These are phyloP conservation scores for Eupithecia exiguata DNA, from an alignment of 2,888 invertebrate species.

Conservation along the genomic window DNA sequence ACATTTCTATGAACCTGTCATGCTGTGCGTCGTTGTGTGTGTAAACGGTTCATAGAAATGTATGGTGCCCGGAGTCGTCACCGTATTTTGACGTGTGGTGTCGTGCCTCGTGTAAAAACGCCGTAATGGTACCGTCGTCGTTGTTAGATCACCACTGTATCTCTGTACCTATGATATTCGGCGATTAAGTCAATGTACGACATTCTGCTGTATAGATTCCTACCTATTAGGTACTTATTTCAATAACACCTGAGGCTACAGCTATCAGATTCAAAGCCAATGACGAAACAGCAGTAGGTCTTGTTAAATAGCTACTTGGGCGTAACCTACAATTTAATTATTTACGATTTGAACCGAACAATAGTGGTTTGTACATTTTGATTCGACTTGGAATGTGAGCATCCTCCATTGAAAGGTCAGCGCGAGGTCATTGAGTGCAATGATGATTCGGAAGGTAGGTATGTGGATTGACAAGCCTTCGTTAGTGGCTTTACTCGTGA, in stretches of 20 bases:
- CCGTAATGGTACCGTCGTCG: too few species aligned
- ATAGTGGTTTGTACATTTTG: slow-evolving; percentile 64
- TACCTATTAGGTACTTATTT: background rate
- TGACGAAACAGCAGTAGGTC: slow-evolving; percentile 33
- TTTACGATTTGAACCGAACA: slow-evolving; percentile 52
- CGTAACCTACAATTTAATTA: slow-evolving; percentile 44
- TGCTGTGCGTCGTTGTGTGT: too few species aligned
- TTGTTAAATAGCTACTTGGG: slow-evolving; percentile 44
- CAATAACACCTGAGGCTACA: background rate
- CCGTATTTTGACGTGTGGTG: too few species aligned
- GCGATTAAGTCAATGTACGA: too few species aligned
- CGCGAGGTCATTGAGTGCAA: slow-evolving; percentile 66
- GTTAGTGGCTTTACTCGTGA: slow-evolving; percentile 10
- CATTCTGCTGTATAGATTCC: background rate
- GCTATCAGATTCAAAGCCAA: slow-evolving; percentile 27
- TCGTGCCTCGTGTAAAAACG: too few species aligned
- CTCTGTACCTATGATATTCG: too few species aligned
- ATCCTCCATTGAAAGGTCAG: slow-evolving; percentile 75
- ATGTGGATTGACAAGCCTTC: slow-evolving; percentile 28
- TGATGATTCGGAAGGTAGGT: slow-evolving; percentile 54
- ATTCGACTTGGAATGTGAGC: slow-evolving; percentile 75
- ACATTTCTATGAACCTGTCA: too few species aligned
- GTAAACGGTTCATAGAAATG: too few species aligned
- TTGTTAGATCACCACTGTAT: too few species aligned
- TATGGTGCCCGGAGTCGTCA: too few species aligned